Evolutionary conservation across 2,797 vertebrate species (phyloP).

Genomic region (Mareca strepera): DNA sequence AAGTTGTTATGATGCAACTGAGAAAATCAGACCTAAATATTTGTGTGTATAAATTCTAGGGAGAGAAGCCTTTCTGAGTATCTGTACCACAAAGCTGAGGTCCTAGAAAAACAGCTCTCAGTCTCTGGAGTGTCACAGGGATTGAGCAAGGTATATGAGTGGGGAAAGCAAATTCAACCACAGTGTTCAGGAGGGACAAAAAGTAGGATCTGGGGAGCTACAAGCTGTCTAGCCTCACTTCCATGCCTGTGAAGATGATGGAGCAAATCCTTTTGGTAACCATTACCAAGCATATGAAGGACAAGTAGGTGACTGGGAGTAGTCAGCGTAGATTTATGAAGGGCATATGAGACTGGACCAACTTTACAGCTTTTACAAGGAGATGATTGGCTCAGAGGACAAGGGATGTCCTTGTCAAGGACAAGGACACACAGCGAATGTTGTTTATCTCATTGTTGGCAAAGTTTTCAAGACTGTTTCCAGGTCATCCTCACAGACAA

Average conservation of each 20-base stretch:
- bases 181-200: background rate
- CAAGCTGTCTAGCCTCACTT: background rate
- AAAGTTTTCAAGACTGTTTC: background rate
- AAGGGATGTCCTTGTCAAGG: too few species aligned
- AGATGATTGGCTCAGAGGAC: background rate
- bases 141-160: background rate
- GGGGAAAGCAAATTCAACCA: background rate
- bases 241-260: background rate
- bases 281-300: background rate
- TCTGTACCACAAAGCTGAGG: accelerated
- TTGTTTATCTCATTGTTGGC: background rate
- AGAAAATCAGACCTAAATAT: background rate
- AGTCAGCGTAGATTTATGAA: background rate
- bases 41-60: background rate
- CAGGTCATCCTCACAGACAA: background rate
- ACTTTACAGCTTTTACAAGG: background rate
- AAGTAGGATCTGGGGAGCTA: background rate
- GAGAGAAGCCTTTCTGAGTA: background rate
- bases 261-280: background rate
- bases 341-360: background rate
- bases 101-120: background rate
- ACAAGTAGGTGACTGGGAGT: background rate
- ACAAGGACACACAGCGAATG: background rate
- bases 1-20: background rate
- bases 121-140: background rate